Percentiles rank a stretch among this genome's conserved stretches.
phyloP scores from a whole-genome alignment of 2,797 vertebrate genomes.

The Todus mexicanus region DNA sequence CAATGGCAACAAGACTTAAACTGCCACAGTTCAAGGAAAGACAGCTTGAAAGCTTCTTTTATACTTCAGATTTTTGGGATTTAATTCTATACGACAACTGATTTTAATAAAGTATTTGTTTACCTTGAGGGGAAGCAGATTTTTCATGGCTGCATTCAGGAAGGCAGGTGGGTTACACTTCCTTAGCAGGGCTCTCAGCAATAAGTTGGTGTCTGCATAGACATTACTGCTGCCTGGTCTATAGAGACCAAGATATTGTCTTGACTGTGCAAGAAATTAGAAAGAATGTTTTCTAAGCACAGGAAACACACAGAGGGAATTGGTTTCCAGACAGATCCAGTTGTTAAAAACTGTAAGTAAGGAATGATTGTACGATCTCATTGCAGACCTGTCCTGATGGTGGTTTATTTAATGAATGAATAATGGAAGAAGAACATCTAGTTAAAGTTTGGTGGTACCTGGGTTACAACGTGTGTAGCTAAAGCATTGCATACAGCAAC shows the following conservation, averaged over 20 bases:
- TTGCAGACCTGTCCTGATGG: background rate
- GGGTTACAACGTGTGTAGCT: background rate
- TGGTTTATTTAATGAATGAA: background rate
- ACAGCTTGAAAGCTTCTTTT: conserved; percentile 20
- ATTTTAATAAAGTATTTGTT: conserved; percentile 2
- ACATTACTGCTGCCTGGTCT: background rate
- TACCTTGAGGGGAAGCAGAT: background rate
- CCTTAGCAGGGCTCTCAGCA: background rate
- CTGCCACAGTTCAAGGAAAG: conserved; percentile 31
- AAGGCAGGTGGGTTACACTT: background rate
- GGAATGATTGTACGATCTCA: background rate
- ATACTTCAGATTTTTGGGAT: background rate
- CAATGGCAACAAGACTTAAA: background rate
- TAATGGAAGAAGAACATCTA: background rate
- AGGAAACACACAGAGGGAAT: background rate
- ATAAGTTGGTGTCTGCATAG: background rate
- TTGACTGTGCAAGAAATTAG: background rate
- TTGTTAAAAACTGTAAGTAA: background rate
- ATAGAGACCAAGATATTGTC: background rate
- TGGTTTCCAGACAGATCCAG: background rate
- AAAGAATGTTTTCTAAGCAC: background rate
- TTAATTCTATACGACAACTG: background rate
- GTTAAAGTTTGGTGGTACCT: background rate
- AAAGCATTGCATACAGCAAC: background rate
- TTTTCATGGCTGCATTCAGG: background rate